Evolutionary conservation across 2,888 invertebrate species (phyloP).

Genomic region (Thumatha senex): DNA sequence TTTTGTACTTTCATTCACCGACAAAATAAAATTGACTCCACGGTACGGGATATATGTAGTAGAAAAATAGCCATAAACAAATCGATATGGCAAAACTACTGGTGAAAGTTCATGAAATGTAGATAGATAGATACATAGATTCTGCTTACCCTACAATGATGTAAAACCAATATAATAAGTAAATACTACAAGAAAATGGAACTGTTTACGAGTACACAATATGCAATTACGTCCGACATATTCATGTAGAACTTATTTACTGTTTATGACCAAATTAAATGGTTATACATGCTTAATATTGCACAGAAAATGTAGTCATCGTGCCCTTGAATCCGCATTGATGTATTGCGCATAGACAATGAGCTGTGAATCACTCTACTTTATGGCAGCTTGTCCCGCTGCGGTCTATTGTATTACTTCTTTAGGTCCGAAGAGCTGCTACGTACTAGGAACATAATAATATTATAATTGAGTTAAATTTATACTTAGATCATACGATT

Average conservation of each 20-base stretch:
- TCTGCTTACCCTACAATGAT: no score
- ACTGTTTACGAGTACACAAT: no score
- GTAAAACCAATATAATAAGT: no score
- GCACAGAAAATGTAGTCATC: slow-evolving; percentile 22
- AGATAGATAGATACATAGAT: no score
- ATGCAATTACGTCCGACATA: no score
- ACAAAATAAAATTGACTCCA: no score
- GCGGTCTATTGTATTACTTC: slow-evolving; percentile 29
- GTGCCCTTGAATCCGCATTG: slow-evolving; percentile 34
- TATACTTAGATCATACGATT: slow-evolving; percentile 10
- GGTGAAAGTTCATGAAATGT: no score
- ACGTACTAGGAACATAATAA: not conserved
- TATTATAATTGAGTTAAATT: slow-evolving; percentile 9
- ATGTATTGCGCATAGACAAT: slow-evolving; percentile 40
- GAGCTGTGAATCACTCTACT: slow-evolving; percentile 40
- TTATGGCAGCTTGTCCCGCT: slow-evolving; percentile 36
- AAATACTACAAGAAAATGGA: no score
- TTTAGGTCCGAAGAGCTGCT: slow-evolving; percentile 19
- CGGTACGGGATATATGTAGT: no score
- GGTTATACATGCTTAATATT: slow-evolving; percentile 15
- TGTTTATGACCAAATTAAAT: slow-evolving; percentile 20
- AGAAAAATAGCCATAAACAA: no score
- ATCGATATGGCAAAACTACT: no score
- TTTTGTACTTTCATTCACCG: no score
- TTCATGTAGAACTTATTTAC: not conserved